Percentiles rank a stretch among this genome's conserved stretches.
These are phyloP conservation scores for Plumapathes pennacea DNA, from an alignment of 92 coral and sea anemone genomes.

Conservation along the genomic window DNA sequence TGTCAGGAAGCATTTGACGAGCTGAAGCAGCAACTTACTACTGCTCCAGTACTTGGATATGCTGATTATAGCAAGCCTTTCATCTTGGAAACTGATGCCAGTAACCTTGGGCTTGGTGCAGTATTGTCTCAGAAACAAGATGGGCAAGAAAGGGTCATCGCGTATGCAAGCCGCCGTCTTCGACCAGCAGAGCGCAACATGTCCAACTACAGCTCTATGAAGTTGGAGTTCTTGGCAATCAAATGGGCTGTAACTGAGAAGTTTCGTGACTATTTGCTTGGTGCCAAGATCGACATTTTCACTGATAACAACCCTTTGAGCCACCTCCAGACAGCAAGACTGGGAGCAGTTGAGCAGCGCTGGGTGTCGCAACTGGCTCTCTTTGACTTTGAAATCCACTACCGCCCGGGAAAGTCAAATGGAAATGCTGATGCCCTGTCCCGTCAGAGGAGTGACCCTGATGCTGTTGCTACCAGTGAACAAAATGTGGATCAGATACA, in stretches of 20 bases:
- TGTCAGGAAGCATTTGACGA: slow-evolving; percentile 23
- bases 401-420: slow-evolving; percentile 35
- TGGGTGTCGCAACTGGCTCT: slow-evolving; percentile 46
- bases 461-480: too few relatives aligned
- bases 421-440: slow-evolving; percentile 53
- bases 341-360: slow-evolving; percentile 48
- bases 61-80: slow-evolving; percentile 29
- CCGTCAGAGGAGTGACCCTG: slow-evolving; percentile 1
- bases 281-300: slow-evolving; percentile 15
- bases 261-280: slow-evolving; percentile 47
- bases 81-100: slow-evolving; percentile 37
- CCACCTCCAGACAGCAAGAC: slow-evolving; percentile 38
- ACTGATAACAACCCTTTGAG: slow-evolving; percentile 62
- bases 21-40: slow-evolving; percentile 8
- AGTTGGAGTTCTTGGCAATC: slow-evolving; percentile 31
- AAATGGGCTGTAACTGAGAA: slow-evolving; percentile 65
- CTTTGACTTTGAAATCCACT: slow-evolving; percentile 24
- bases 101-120: slow-evolving; percentile 46
- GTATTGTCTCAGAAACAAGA: slow-evolving; percentile 54
- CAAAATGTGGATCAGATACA: slow-evolving; percentile 44
- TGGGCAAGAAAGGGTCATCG: slow-evolving; percentile 40
- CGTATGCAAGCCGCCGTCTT: slow-evolving; percentile 63
- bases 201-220: slow-evolving; percentile 63
- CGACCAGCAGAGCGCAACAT: slow-evolving; percentile 44
- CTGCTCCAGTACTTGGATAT: slow-evolving; percentile 31